Conservation (phyloP, 2,888 invertebrate species). For the Cecidostiba fungosa region DNA sequence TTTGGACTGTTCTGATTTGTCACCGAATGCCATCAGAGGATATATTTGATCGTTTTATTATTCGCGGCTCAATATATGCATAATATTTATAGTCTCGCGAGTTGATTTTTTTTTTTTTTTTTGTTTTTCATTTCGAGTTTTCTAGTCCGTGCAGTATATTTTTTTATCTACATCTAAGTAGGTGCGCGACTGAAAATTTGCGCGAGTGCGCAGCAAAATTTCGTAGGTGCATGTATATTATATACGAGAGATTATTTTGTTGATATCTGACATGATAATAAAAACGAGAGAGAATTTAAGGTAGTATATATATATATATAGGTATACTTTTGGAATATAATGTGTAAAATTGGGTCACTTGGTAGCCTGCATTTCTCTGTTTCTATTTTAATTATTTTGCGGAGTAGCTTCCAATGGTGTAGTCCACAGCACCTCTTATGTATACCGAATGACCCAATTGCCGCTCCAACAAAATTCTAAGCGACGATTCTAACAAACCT, state of each 20-base stretch:
- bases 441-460: constrained; percentile 8
- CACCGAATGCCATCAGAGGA: neutral
- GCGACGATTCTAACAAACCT: neutral
- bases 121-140: neutral
- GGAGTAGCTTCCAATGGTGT: neutral
- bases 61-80: neutral
- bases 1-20: constrained; percentile 13
- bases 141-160: neutral
- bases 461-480: neutral
- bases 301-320: too few relatives aligned
- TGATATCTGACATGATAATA: neutral
- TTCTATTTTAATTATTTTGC: neutral
- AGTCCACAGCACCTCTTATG: neutral
- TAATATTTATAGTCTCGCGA: too few relatives aligned
- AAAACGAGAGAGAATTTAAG: neutral
- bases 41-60: neutral
- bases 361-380: neutral
- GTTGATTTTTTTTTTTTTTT: neutral
- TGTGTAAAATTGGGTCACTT: constrained; percentile 20
- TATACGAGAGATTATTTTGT: neutral
- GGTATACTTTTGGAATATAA: neutral
- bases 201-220: neutral
- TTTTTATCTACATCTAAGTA: neutral
- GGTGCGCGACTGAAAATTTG: neutral
- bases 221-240: neutral